A percentile compares a stretch with the other conserved stretches of the same genome.
Conservation (phyloP, 35 echinoderm and acorn worm genomes). For the Diadema setosum region DNA sequence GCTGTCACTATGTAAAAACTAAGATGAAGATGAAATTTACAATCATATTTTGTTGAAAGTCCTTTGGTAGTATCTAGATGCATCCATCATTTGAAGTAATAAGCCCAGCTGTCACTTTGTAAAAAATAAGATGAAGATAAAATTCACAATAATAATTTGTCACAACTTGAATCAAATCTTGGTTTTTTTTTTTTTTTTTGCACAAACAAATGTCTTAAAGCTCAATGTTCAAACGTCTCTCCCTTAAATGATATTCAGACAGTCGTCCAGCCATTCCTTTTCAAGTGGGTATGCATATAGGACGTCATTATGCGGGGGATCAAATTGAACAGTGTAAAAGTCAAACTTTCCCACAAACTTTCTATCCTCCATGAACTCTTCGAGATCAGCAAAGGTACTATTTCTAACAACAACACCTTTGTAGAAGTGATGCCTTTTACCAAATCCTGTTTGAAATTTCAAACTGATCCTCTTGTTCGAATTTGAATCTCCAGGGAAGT, state of each 20-base stretch:
- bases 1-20: no score
- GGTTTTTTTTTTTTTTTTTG: no score
- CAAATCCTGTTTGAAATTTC: neutral
- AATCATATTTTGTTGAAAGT: neutral
- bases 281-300: neutral
- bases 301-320: constrained; percentile 13
- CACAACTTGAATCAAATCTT: no score
- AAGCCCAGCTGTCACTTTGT: no score
- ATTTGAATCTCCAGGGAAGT: neutral
- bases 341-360: constrained; percentile 50
- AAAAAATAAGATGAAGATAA: neutral
- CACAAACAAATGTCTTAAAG: no score
- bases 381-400: constrained; percentile 38
- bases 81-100: no score
- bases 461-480: neutral
- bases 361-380: constrained; percentile 39
- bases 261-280: constrained; percentile 5
- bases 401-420: constrained; percentile 44
- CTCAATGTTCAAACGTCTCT: no score
- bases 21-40: neutral
- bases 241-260: constrained; percentile 7
- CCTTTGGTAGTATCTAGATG: no score
- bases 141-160: neutral
- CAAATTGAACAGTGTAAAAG: constrained; percentile 48
- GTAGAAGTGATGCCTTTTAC: constrained; percentile 28